Base-by-base conservation (phyloP, 2,113 vertebrate species). In the Meriones unguiculatus region DNA sequence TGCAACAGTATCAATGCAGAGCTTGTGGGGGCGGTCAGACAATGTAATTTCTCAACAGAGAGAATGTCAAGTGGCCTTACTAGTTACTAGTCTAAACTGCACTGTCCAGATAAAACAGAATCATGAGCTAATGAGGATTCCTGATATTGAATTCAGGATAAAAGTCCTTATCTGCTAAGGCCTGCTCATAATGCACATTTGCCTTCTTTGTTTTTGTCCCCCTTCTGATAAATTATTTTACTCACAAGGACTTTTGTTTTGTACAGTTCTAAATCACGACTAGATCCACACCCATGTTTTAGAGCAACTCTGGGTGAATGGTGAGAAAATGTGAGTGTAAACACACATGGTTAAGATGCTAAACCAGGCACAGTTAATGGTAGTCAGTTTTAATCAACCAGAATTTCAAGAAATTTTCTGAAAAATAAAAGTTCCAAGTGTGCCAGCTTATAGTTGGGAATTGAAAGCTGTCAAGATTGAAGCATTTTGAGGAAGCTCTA, bases 401-500 rank as follows among this genome's bases (percentile, higher is more conserved):
- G 62, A 93, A 65, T 86, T 91, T 77, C 93, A 89, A 86, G 75
- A 77, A 70, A 17, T 20, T 97, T 96, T 86, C 64, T n/a, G 93
- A 4, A 14, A 86, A 89, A 89, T 67, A 95, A 7, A 2, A 15
- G 22, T 20, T 95, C 95, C 92, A 95, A 87, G 80, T 41, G 77
- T 87, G 50, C 94, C 85, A 86, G 90, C 54, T 84, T 97, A 90
- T 93, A 85, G 41, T 90, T 97, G 84, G 76, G 87, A 81, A 81
- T 95, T 97, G 96, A 93, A n/a, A 50, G 52, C 92, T 85, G 35
- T 46, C 38, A 95, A 94, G 22, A 46, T 81, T 28, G 54, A 81
- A 96, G 92, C 81, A 95, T 87, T 97, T 98, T 95, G 82, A 95
- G 95, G 94, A 96, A 95, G 92, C 84, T 97, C 95, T 97, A 95